Evolutionary conservation across 2,113 vertebrate species (phyloP).

Genomic region (Hiodon tergisus): DNA sequence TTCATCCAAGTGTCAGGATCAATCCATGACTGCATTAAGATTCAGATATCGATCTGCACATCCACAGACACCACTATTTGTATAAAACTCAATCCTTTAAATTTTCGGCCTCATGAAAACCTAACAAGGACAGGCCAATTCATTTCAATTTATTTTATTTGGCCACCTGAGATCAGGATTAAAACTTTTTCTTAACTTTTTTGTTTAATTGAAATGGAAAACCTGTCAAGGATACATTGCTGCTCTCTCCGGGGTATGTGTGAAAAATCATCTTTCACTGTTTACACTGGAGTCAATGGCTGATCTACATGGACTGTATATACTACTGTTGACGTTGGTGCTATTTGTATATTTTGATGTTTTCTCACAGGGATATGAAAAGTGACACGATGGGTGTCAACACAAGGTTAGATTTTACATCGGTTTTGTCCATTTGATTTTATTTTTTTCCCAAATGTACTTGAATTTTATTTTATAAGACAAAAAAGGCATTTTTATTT

Average conservation of each 20-base stretch:
- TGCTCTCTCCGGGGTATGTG: neutral
- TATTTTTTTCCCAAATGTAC: slow-evolving; percentile 40
- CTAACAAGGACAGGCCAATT: neutral
- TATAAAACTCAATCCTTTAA: neutral
- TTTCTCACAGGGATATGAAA: slow-evolving; percentile 37
- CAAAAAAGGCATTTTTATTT: neutral
- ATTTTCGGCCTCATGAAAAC: neutral
- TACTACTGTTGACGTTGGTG: slow-evolving; percentile 46
- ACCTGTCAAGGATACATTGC: neutral
- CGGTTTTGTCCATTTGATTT: slow-evolving; percentile 17
- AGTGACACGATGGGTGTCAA: slow-evolving; percentile 28
- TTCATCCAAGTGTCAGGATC: too few relatives aligned
- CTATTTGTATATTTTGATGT: slow-evolving; percentile 80
- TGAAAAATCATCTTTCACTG: slow-evolving; percentile 35
- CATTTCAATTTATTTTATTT: neutral
- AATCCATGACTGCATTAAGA: too few relatives aligned
- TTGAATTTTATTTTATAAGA: slow-evolving; percentile 38
- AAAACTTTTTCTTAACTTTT: neutral
- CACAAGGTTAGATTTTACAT: slow-evolving; percentile 28
- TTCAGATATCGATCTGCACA: too few relatives aligned
- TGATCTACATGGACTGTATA: slow-evolving; percentile 40
- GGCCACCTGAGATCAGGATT: neutral
- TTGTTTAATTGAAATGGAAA: neutral
- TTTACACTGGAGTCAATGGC: slow-evolving; percentile 48
- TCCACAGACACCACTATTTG: too few relatives aligned